Conservation (phyloP, 1,140 invertebrate species). For the Tetramorium alpestre region DNA sequence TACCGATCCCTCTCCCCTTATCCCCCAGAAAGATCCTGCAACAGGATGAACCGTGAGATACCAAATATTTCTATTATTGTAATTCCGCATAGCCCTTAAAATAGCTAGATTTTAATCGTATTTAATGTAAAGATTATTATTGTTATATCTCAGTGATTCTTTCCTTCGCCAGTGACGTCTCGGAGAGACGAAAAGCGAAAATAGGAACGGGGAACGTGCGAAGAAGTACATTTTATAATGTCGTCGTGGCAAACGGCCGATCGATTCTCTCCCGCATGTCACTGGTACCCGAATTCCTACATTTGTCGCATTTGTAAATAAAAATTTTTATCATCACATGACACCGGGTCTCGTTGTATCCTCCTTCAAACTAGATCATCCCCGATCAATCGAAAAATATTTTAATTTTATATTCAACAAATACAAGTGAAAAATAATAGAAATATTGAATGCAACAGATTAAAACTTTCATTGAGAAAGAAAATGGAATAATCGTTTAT, state of each 20-base stretch:
- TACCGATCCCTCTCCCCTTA: constrained; percentile 7
- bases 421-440: background rate
- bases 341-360: constrained; percentile 22
- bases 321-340: constrained; percentile 85
- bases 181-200: constrained; percentile 65
- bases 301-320: constrained; percentile 86
- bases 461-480: background rate
- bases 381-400: background rate
- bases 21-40: constrained; percentile 25
- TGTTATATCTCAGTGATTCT: constrained; percentile 82
- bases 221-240: constrained; percentile 29
- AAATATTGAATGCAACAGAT: background rate
- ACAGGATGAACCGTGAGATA: constrained; percentile 64
- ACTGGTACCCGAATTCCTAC: constrained; percentile 83
- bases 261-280: constrained; percentile 79
- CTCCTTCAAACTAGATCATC: background rate
- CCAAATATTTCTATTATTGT: constrained; percentile 77
- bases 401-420: background rate
- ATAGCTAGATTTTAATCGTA: constrained; percentile 81
- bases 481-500: background rate
- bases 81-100: constrained; percentile 81
- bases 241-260: constrained; percentile 38
- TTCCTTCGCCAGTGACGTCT: constrained; percentile 77
- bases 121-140: constrained; percentile 83
- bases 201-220: background rate